A percentile compares a stretch with the other conserved stretches of the same genome.
Evolutionary conservation across 2,797 vertebrate genomes (phyloP).

Genomic region (Paramormyrops hopkinsi): DNA sequence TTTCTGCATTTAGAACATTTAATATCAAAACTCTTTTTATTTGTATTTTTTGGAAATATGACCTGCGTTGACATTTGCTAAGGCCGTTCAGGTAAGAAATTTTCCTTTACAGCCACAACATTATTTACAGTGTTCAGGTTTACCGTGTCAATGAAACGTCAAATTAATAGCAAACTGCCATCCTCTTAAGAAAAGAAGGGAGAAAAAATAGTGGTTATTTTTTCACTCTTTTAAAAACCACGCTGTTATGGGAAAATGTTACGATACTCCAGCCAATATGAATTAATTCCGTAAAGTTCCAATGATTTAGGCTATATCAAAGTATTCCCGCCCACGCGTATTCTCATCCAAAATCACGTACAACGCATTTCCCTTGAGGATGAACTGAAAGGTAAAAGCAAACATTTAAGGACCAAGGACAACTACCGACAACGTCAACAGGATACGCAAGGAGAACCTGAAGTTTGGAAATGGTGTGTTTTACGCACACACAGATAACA

Average conservation of each 20-base stretch:
- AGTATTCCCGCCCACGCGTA: conserved; percentile 10
- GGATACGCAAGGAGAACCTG: not conserved
- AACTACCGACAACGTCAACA: conserved; percentile 30
- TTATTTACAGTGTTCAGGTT: not conserved
- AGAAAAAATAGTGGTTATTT: not conserved
- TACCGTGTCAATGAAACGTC: not conserved
- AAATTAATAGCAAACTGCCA: not conserved
- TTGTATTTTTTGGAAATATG: not conserved
- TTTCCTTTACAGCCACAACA: conserved; percentile 5
- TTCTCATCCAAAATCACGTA: conserved; percentile 4
- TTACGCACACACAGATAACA: not conserved
- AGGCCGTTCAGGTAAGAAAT: conserved; percentile 8
- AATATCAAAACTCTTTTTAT: not conserved
- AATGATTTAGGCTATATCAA: conserved; percentile 4
- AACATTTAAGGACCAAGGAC: conserved; percentile 53
- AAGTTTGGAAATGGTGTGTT: not conserved
- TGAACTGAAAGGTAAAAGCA: not conserved
- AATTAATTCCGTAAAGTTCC: conserved; percentile 1
- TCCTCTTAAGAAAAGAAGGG: not conserved
- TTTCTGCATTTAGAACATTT: not conserved
- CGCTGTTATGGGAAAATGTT: not conserved
- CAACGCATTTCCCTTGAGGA: not conserved
- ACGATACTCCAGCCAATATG: not conserved
- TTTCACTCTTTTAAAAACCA: not conserved
- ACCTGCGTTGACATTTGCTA: conserved; percentile 1